Evolutionary conservation across 2,797 vertebrate species (phyloP), one percentile per base, ranked within the genome.

Genomic region (Mallotus villosus): DNA sequence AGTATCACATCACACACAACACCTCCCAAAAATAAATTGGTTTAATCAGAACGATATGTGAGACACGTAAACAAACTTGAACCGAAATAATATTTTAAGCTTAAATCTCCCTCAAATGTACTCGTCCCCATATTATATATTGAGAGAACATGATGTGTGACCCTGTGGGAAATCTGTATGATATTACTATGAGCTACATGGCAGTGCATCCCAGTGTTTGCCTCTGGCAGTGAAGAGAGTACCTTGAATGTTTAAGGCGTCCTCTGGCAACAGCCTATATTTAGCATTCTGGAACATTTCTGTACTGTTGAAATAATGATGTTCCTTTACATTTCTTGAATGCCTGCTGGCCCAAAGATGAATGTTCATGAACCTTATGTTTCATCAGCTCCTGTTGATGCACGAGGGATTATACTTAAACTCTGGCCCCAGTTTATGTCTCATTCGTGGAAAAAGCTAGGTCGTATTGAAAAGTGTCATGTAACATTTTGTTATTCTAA

Each of bases 281-380:
- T 64, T 64, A 53, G 29, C n/a, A 46, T 51, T 46, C 5, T 37
- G 27, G 25, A 32, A 64, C 7, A 72, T 72, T 24, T 53, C 41
- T 64, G 61, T 53, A 46, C 70, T n/a, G 25, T 53, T 64, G 17
- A 63, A 72, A 65, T 53, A 72, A 65, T 22, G 37, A 11, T 37
- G 27, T 64, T 24, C 49, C 62, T 72, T 51, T 55, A 34, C 29
- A 57, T 68, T 57, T 68, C 27, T 58, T 21, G 34, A 55, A 68
- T 57, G 19, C 25, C 53, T 57, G 27, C 41, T 51, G 59, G 46
- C 61, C 58, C 22, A 70, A 53, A 53, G 59, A 61, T 9, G 2
- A 12, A 72, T 55, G 49, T 72, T 63, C 21, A 63, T 63, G 22
- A 71, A 71, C 46, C 46, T 24, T 32, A 71, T 63, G 60, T 71